phyloP scores from a whole-genome alignment of 2,888 invertebrate species.

The Electrophaes corylata region DNA sequence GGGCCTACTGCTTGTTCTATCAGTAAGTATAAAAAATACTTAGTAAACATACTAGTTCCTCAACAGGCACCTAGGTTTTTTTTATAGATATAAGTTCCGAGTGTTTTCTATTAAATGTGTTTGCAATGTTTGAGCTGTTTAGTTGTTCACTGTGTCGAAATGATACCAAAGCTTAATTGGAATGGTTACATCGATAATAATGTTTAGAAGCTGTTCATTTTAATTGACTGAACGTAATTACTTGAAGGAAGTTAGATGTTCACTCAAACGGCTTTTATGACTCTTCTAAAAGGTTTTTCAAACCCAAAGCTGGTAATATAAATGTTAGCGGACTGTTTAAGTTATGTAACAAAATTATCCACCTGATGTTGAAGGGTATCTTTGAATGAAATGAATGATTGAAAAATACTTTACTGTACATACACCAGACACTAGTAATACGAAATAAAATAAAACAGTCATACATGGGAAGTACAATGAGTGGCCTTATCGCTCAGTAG shows the following conservation, averaged over 20 bases:
- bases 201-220: constrained; percentile 12
- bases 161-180: constrained; percentile 13
- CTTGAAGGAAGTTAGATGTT: constrained; percentile 12
- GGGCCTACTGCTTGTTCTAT: too few species aligned
- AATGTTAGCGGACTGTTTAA: not conserved
- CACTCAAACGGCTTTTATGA: constrained; percentile 12
- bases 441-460: too few species aligned
- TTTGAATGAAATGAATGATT: too few species aligned
- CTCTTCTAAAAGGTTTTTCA: constrained; percentile 6
- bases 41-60: too few species aligned
- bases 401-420: too few species aligned
- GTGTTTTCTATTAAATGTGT: too few species aligned
- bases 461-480: too few species aligned
- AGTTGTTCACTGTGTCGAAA: not conserved
- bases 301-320: not conserved
- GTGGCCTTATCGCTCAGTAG: too few species aligned
- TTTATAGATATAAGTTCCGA: too few species aligned
- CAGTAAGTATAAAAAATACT: too few species aligned
- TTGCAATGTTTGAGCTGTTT: not conserved
- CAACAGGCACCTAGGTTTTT: too few species aligned
- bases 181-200: constrained; percentile 19
- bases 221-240: constrained; percentile 23
- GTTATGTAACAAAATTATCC: not conserved
- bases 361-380: not conserved
- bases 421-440: too few species aligned